A percentile compares a stretch with the other conserved stretches of the same genome.
Evolutionary conservation across 2,888 invertebrate genomes (phyloP).

Genomic region (Drosophila austrosaltans): DNA sequence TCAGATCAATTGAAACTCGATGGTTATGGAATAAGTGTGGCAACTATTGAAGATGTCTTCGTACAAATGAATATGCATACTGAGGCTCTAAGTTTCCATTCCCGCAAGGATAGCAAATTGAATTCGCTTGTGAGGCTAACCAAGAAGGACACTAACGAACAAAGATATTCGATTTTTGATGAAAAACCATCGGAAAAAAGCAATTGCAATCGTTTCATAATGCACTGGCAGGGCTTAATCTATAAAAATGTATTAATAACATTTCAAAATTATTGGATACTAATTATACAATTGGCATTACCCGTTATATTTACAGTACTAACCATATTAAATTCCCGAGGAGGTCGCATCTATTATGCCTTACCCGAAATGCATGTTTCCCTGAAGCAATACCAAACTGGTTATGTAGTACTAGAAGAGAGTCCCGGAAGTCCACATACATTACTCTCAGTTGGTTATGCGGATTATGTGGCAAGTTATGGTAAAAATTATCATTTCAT

Average conservation of each 20-base stretch:
- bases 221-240: conserved; percentile 85
- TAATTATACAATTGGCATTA: conserved; percentile 21
- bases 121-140: background rate
- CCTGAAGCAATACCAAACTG: conserved; percentile 5
- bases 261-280: conserved; percentile 15
- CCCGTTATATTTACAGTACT: conserved; percentile 31
- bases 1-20: conserved; percentile 86
- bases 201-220: background rate
- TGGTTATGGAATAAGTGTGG: conserved; percentile 91
- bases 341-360: conserved; percentile 24
- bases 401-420: conserved; percentile 21
- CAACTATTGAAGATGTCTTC: conserved; percentile 94
- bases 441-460: conserved; percentile 74
- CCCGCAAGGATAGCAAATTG: background rate
- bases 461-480: conserved; percentile 1
- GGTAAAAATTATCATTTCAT: conserved; percentile 11
- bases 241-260: conserved; percentile 30
- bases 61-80: conserved; percentile 85
- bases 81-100: background rate
- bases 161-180: conserved; percentile 21
- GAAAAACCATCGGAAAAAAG: background rate
- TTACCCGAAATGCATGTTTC: conserved; percentile 26
- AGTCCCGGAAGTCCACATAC: conserved; percentile 84
- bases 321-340: conserved; percentile 28
- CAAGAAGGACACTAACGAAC: background rate